Conservation (phyloP, 2,113 vertebrate genomes). For the Naja naja region DNA sequence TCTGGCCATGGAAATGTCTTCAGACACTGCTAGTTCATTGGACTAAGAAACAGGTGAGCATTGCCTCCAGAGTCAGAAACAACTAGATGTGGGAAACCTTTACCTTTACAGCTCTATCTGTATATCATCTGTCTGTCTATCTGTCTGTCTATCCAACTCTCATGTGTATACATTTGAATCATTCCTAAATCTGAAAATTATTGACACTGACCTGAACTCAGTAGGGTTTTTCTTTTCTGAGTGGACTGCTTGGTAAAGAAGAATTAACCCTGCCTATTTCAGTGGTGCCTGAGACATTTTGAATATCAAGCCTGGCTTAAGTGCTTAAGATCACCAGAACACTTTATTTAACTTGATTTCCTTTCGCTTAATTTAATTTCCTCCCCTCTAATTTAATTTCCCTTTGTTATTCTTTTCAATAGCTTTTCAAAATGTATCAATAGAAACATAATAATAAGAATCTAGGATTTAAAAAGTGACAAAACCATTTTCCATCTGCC, state of each 20-base stretch:
- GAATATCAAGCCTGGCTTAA: conserved; percentile 58
- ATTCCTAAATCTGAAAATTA: neutral
- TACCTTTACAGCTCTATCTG: neutral
- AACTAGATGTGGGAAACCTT: neutral
- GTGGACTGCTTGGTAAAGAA: neutral
- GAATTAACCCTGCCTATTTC: conserved; percentile 6
- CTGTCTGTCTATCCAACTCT: neutral
- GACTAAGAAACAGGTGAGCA: neutral
- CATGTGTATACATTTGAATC: neutral
- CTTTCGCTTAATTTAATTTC: conserved; percentile 59
- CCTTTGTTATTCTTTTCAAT: conserved; percentile 55
- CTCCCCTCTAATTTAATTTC: conserved; percentile 57
- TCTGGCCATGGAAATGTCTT: neutral
- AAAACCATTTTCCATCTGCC: conserved; percentile 17
- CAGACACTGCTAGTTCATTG: neutral
- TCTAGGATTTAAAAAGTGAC: conserved; percentile 15
- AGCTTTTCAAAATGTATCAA: conserved; percentile 52
- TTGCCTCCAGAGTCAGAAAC: neutral
- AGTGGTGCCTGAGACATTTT: conserved; percentile 34
- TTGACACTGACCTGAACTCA: neutral
- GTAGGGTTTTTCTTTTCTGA: neutral
- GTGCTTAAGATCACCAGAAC: conserved; percentile 52
- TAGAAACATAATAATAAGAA: conserved; percentile 46
- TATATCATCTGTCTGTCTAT: neutral
- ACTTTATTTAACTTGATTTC: conserved; percentile 64